Evolutionary conservation across 2,888 invertebrate species (phyloP), one percentile per base, ranked within the genome.

Genomic region (Aelia acuminata): DNA sequence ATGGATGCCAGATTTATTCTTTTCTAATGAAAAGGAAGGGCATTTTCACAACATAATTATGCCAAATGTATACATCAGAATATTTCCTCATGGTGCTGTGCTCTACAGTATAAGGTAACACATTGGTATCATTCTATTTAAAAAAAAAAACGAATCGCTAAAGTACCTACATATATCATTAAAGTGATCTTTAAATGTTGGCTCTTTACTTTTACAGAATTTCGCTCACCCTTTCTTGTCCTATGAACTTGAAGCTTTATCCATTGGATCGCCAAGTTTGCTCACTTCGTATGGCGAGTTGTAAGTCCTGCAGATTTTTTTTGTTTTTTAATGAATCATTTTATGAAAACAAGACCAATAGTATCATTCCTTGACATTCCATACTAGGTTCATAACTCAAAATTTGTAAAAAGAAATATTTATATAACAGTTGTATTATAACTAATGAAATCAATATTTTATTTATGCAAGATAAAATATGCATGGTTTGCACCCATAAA

Each of bases 1-100:
- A 89, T 99, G 99, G 99, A 98, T 98, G 96, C 99, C 99, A 53
- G 99, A 99, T 94, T 94, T 98, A 91, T 99, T 98, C 94, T 98
- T 98, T 94, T 97, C 98, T 89, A 99, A 99, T 92, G 99, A 99
- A 93, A 99, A 99, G 93, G 97, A 98, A 92, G 99, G 98, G 88
- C 98, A 98, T 92, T 97, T 98, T 92, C 98, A 98, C 94, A 97
- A 98, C 93, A 98, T 98, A 93, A 98, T 98, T 93, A 98, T 98
- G 97, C 98, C 98, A 90, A 98, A 99, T 93, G 97, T 98, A 91
- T 98, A 99, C 94, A 97, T 99, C 92, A 94, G 99, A 91, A 98
- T 99, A 92, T 98, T 98, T 93, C 97, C 98, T 89, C 96, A 98
- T 91, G 99, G 99, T 90, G 96, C 96, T 91, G 98, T 99, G 91